Evolutionary conservation across 2,113 vertebrate genomes (phyloP).

Genomic region (Chaetops frenatus): DNA sequence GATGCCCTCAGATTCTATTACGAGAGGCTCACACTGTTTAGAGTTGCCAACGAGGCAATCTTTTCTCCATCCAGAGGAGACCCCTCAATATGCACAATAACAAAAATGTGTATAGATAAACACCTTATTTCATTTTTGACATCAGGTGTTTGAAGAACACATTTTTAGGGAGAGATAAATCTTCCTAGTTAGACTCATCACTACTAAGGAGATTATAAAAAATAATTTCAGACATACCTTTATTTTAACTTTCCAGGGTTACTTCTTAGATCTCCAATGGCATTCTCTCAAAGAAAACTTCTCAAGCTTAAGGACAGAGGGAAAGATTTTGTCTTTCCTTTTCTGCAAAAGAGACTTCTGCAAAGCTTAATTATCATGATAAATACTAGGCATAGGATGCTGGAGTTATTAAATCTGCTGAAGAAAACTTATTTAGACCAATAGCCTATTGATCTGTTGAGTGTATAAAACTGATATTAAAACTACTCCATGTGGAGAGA

Average conservation of each 20-base stretch:
- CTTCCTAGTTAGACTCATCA: background rate
- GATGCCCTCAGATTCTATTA: background rate
- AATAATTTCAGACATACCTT: background rate
- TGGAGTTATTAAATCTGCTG: background rate
- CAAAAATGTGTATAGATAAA: background rate
- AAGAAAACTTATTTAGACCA: background rate
- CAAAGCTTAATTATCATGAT: background rate
- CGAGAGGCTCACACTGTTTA: background rate
- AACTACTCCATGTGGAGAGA: fast-evolving
- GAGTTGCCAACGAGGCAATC: background rate
- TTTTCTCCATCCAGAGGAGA: background rate
- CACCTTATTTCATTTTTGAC: background rate
- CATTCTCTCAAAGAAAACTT: background rate
- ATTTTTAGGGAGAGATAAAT: background rate
- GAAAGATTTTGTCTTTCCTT: background rate
- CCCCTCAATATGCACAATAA: background rate
- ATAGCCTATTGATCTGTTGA: background rate
- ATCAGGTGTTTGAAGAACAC: background rate
- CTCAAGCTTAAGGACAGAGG: background rate
- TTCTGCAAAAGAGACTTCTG: background rate
- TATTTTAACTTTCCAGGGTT: background rate
- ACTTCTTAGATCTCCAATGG: background rate
- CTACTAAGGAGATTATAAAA: background rate
- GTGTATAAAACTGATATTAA: background rate
- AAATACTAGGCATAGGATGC: background rate